Evolutionary conservation across 2,888 invertebrate species (phyloP), one percentile per base, ranked within the genome.

Genomic region (Laspeyria flexula): DNA sequence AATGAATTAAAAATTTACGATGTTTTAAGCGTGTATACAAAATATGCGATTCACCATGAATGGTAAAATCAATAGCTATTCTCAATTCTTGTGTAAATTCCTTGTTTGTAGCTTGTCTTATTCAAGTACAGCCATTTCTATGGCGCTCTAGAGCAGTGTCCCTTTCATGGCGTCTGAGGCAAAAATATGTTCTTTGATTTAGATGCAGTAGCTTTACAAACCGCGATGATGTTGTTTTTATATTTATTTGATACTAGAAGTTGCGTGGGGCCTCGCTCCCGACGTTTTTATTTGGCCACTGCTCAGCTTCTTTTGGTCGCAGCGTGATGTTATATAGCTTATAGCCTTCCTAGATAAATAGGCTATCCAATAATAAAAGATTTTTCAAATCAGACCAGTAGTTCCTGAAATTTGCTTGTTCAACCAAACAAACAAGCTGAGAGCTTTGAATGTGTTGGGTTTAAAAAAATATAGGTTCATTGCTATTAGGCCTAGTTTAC

Each of bases 61-160:
- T 67, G 68, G 68, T 65, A 62, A 62, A 62, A 67, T 67, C 65
- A 67, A 67, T 61, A 57, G 61, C 61, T 64, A 59, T 56, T 66
- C 66, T 69, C 58, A 51, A 56, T 66, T 68, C 66, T 69, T 45
- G 37, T 63, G 66, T 66, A 61, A 69, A 69, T 41, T 55, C 45
- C 65, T 53, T 55, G 64, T 65, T 65, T 63, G 60, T 52, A 41
- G 29, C 55, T 64, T 66, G 61, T 64, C 66, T 69, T 58, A 61
- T 64, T 64, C 55, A 59, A 31, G 55, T 58, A 49, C 64, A 34
- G 41, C 21, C 41, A 55, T 69, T 64, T 62, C 61, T 66, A 64
- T 59, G 49, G 55, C 48, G 54, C 55, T 47, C 58, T 49, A 53
- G 54, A 57, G 56, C 40, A 41, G 30, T 45, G 43, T 11, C 34